phyloP scores from a whole-genome alignment of 2,797 vertebrate species.

The Todus mexicanus region DNA sequence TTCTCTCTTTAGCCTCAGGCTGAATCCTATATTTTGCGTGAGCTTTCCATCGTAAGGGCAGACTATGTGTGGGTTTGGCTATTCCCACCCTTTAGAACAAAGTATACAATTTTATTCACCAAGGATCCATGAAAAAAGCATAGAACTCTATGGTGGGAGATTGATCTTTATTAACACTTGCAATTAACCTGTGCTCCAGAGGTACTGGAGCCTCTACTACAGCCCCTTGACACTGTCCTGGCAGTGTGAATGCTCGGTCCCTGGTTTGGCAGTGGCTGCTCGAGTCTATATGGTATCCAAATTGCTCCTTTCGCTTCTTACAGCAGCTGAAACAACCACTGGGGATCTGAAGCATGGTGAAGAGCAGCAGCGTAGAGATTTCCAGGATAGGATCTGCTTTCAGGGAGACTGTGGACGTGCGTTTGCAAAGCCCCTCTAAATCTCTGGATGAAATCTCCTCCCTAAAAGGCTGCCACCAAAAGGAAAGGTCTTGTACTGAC shows the following conservation, averaged over 20 bases:
- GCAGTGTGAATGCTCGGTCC: fast-evolving
- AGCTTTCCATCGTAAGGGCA: background rate
- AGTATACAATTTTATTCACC: background rate
- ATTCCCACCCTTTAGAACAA: background rate
- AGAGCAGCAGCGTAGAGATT: background rate
- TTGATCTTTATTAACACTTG: background rate
- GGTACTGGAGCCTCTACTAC: background rate
- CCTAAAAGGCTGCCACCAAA: background rate
- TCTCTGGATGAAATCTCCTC: background rate
- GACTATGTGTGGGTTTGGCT: background rate
- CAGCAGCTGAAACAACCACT: background rate
- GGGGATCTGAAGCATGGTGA: background rate
- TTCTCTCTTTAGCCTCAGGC: conserved; percentile 3
- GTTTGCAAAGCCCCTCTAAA: background rate
- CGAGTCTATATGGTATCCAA: background rate
- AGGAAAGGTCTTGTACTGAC: background rate
- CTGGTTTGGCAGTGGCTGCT: background rate
- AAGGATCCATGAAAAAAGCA: background rate
- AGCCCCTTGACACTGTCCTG: fast-evolving
- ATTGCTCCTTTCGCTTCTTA: background rate
- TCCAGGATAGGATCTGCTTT: background rate
- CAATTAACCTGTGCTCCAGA: background rate
- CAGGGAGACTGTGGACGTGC: background rate
- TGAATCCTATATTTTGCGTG: background rate
- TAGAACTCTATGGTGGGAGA: background rate